Evolutionary conservation across 1,140 invertebrate species (phyloP).

Genomic region (Nephila pilipes): DNA sequence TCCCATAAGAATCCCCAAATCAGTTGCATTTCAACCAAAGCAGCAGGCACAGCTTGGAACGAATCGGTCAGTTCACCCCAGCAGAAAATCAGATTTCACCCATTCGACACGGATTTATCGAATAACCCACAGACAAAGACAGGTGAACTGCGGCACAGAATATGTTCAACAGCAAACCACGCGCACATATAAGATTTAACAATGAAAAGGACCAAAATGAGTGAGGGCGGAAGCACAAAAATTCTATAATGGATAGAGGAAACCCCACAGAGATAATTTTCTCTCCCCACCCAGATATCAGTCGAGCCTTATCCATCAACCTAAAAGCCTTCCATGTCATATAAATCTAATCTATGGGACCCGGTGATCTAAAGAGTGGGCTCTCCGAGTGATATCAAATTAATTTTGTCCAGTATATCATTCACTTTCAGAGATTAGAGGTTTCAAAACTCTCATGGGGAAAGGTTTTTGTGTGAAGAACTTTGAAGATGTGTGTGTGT

Average conservation of each 20-base stretch:
- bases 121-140: not conserved
- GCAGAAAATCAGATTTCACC: constrained; percentile 36
- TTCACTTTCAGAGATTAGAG: not conserved
- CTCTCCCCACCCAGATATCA: constrained; percentile 16
- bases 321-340: constrained; percentile 33
- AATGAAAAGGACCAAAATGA: constrained; percentile 11
- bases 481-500: not conserved
- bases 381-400: constrained; percentile 33
- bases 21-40: not conserved
- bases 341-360: constrained; percentile 42
- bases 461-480: not conserved
- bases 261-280: constrained; percentile 33
- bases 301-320: constrained; percentile 31
- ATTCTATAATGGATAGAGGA: not conserved
- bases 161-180: not conserved
- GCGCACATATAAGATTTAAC: not conserved
- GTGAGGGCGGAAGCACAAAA: not conserved
- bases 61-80: not conserved
- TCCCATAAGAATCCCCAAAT: not conserved
- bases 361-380: not conserved
- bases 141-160: not conserved
- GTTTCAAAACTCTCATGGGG: not conserved
- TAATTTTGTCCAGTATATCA: constrained; percentile 29
- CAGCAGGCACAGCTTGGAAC: not conserved
- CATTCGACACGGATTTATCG: not conserved